Evolutionary conservation across 2,888 invertebrate species (phyloP), one percentile per base, ranked within the genome.

Genomic region (Lomographa bimaculata): DNA sequence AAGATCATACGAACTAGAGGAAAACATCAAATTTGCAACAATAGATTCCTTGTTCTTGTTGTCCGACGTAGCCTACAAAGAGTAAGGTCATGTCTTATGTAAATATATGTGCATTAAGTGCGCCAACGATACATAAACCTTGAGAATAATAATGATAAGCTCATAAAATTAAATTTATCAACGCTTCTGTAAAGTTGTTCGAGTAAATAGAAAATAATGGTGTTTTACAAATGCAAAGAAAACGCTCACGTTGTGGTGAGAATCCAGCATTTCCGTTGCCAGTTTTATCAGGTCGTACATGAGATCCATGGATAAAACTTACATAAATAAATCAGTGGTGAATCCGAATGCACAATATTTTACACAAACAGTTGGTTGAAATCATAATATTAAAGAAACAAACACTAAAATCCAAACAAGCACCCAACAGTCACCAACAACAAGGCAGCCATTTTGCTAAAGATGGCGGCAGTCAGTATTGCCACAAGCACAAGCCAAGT

Each of bases 341-440:
- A 50, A 61, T 65, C 55, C 54, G 60, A 66, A 52, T 58, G 45
- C 55, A 60, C 63, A 54, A 62, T 65, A 66, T 55, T 58, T 60
- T 54, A 65, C 63, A 66, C 60, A 60, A 57, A 58, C 46, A 60
- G 60, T 50, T 51, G 68, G 59, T 57, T 50, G 53, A 77, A 74
- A 70, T 65, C 78, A 79, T 80, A 76, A 57, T 75, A 72, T 64
- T 71, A 74, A 71, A 67, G 76, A 79, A 83, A 84, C 74, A 81
- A 84, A 83, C 75, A 81, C 65, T 82, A 79, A 76, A 73, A 73
- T 58, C 67, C 64, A 83, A 82, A 86, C 85, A 84, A 85, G 83
- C 79, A 77, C 79, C 75, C 79, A 79, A 78, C 82, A 84, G 73
- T 85, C 80, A 72, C 85, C 78, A 89, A 83, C 84, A 87, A 89